Evolutionary conservation across 2,888 invertebrate genomes (phyloP).

Genomic region (Plusia festucae): DNA sequence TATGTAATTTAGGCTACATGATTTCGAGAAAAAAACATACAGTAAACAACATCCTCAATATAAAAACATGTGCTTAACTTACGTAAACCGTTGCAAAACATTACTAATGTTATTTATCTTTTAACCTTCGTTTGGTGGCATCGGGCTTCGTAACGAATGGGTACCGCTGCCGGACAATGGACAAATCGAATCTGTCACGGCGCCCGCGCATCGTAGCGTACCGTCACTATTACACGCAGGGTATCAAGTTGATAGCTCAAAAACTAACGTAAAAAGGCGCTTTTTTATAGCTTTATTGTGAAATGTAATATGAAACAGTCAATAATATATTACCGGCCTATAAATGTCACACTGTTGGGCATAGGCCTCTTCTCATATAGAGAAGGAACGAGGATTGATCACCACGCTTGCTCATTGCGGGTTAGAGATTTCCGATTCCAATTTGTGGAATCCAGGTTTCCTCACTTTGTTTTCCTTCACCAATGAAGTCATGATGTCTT

Average conservation of each 20-base stretch:
- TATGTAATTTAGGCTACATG: not conserved
- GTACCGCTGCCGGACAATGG: conserved; percentile 75
- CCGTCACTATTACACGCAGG: conserved; percentile 36
- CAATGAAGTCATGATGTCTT: no score
- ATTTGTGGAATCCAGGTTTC: no score
- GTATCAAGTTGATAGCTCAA: conserved; percentile 14
- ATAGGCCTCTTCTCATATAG: no score
- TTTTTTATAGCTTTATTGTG: not conserved
- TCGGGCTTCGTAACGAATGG: conserved; percentile 71
- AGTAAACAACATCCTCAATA: conserved; percentile 17
- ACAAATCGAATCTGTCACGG: conserved; percentile 81
- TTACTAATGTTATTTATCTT: conserved; percentile 20
- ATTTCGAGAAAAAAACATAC: conserved; percentile 8
- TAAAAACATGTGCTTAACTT: conserved; percentile 2
- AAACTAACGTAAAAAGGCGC: not conserved
- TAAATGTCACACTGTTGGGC: not conserved
- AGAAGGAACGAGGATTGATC: no score
- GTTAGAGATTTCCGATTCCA: no score
- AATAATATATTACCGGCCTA: not conserved
- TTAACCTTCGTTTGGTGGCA: conserved; percentile 52
- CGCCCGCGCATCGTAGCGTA: conserved; percentile 60
- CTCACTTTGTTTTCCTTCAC: no score
- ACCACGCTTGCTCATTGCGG: no score
- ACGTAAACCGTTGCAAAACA: conserved; percentile 6
- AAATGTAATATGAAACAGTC: not conserved